These are phyloP conservation scores for Calephelis virginiensis DNA, from an alignment of 1,140 invertebrate species.

Conservation along the genomic window DNA sequence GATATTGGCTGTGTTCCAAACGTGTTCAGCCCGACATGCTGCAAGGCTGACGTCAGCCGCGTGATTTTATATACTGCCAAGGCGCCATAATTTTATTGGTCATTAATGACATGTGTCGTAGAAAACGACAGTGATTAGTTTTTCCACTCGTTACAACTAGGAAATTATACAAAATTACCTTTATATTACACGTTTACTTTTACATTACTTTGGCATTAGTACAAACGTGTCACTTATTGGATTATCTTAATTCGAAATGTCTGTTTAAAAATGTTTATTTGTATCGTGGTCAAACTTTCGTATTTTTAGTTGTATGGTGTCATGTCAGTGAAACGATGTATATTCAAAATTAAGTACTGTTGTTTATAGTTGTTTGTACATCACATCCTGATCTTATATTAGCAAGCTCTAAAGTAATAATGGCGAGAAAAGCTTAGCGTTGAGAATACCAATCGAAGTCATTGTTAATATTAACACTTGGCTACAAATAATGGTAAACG, in stretches of 20 bases:
- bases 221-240: background rate
- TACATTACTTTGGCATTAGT: conserved; percentile 4
- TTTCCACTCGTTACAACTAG: conserved; percentile 17
- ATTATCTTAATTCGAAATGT: too few species aligned
- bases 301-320: background rate
- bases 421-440: too few species aligned
- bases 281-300: background rate
- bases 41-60: conserved; percentile 47
- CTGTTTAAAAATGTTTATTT: too few species aligned
- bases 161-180: background rate
- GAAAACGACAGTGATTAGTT: conserved; percentile 16
- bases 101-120: conserved; percentile 17
- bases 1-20: conserved; percentile 63
- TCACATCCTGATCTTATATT: too few species aligned
- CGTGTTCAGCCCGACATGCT: conserved; percentile 41
- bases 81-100: conserved; percentile 13
- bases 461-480: too few species aligned
- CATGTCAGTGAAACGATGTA: too few species aligned
- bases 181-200: background rate
- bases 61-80: conserved; percentile 16
- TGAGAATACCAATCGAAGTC: too few species aligned
- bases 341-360: too few species aligned
- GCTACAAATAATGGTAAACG: too few species aligned
- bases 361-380: too few species aligned
- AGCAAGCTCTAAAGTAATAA: too few species aligned